Conservation (phyloP, 1,140 invertebrate genomes). For the Drosophila albomicans region DNA sequence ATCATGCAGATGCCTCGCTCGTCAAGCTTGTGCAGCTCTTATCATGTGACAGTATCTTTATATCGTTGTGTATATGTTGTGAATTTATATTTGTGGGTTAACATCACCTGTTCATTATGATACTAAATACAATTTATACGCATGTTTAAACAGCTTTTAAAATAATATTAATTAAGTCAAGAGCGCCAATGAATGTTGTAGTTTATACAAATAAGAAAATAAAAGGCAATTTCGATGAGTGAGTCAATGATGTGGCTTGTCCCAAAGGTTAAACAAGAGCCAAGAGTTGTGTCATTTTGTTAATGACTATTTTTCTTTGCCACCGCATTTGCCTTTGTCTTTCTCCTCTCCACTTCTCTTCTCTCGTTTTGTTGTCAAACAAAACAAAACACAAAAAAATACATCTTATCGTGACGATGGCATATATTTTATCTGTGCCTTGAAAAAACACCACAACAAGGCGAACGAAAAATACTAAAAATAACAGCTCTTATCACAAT, state of each 20-base stretch:
- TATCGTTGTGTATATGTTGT: neutral
- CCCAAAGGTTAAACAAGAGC: slow-evolving; percentile 39
- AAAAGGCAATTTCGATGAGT: slow-evolving; percentile 41
- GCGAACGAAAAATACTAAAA: slow-evolving; percentile 18
- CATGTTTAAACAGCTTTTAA: slow-evolving; percentile 57
- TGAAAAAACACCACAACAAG: neutral
- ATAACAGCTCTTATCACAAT: slow-evolving; percentile 67
- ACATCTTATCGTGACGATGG: slow-evolving; percentile 66
- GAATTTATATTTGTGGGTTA: neutral
- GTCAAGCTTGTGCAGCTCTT: neutral
- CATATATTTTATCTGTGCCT: slow-evolving; percentile 64
- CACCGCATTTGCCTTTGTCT: slow-evolving; percentile 13
- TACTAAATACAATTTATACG: slow-evolving; percentile 31
- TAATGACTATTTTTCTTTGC: slow-evolving; percentile 54
- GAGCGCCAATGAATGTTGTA: slow-evolving; percentile 31
- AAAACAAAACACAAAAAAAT: slow-evolving; percentile 13
- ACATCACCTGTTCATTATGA: slow-evolving; percentile 3
- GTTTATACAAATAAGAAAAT: slow-evolving; percentile 11
- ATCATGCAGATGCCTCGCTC: neutral
- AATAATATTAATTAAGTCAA: slow-evolving; percentile 59
- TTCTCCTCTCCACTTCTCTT: neutral
- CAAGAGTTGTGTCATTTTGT: slow-evolving; percentile 69
- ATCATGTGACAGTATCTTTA: neutral
- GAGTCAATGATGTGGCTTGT: slow-evolving; percentile 37
- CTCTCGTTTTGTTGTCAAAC: slow-evolving; percentile 29